phyloP scores from a whole-genome alignment of 2,888 invertebrate species.

The Lepidocyrtinus sp. region DNA sequence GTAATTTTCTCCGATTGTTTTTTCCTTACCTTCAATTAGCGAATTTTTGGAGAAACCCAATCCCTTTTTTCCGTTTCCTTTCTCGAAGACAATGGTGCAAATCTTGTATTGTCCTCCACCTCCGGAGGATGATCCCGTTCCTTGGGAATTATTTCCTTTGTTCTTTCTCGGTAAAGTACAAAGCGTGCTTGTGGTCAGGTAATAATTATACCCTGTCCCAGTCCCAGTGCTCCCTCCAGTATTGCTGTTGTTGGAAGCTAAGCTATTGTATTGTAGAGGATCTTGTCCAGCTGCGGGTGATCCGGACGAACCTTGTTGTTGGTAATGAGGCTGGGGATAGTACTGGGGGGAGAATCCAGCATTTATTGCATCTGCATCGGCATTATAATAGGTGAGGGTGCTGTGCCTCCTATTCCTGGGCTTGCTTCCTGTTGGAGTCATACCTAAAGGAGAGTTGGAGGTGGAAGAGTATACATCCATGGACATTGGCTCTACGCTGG shows the following conservation, averaged over 20 bases:
- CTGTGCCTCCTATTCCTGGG: constrained; percentile 62
- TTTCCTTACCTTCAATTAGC: constrained; percentile 84
- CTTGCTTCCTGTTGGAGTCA: neutral
- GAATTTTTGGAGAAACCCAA: no score
- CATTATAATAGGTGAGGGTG: constrained; percentile 67
- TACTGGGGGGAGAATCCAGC: constrained; percentile 40
- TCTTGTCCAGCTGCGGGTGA: neutral
- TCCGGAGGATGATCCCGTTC: neutral
- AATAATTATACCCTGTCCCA: constrained; percentile 62
- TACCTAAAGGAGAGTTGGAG: neutral
- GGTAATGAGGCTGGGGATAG: constrained; percentile 53
- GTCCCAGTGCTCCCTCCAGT: neutral
- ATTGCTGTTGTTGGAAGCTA: neutral
- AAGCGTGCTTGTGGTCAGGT: constrained; percentile 65
- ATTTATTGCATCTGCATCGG: constrained; percentile 68
- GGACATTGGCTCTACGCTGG: constrained; percentile 38
- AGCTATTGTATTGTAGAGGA: neutral
- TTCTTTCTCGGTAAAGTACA: constrained; percentile 68
- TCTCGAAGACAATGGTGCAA: constrained; percentile 74
- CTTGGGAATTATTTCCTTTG: constrained; percentile 35
- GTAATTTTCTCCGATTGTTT: neutral
- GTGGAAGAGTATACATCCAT: constrained; percentile 11
- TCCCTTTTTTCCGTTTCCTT: constrained; percentile 87
- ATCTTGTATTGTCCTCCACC: constrained; percentile 60
- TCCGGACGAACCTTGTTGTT: constrained; percentile 19